Evolutionary conservation across 2,888 invertebrate genomes (phyloP).

Genomic region (Lochmaea capreae): DNA sequence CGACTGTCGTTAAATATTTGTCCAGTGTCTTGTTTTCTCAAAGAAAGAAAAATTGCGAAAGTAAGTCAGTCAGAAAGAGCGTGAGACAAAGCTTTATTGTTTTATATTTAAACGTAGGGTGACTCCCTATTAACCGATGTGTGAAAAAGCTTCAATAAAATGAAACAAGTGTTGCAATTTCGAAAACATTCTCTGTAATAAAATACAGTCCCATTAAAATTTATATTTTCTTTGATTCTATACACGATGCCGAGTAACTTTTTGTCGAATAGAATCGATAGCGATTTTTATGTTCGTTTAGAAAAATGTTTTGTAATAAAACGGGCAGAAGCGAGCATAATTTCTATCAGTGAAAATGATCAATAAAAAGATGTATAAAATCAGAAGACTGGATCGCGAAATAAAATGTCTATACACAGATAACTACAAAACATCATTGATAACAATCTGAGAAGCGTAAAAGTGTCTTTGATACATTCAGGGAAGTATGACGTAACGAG

Average conservation of each 20-base stretch:
- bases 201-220: too few relatives aligned
- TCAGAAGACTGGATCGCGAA: constrained; percentile 33
- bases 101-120: not conserved
- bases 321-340: constrained; percentile 8
- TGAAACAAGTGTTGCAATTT: too few relatives aligned
- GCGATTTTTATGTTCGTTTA: not conserved
- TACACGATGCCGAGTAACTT: not conserved
- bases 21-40: constrained; percentile 36
- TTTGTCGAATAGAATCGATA: not conserved
- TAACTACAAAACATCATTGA: not conserved
- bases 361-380: constrained; percentile 44
- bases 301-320: not conserved
- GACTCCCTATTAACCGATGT: not conserved
- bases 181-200: too few relatives aligned
- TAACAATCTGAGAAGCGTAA: not conserved
- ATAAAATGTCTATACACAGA: not conserved
- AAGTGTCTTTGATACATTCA: too few relatives aligned
- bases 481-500: too few relatives aligned
- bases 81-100: constrained; percentile 28
- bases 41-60: constrained; percentile 27
- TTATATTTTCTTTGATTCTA: not conserved
- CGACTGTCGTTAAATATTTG: constrained; percentile 48
- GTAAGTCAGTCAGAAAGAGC: constrained; percentile 35
- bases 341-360: constrained; percentile 37
- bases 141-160: not conserved